A percentile compares a stretch with the other conserved stretches of the same genome.
Evolutionary conservation across 2,888 invertebrate genomes (phyloP).

Genomic region (Drosophila subsilvestris): DNA sequence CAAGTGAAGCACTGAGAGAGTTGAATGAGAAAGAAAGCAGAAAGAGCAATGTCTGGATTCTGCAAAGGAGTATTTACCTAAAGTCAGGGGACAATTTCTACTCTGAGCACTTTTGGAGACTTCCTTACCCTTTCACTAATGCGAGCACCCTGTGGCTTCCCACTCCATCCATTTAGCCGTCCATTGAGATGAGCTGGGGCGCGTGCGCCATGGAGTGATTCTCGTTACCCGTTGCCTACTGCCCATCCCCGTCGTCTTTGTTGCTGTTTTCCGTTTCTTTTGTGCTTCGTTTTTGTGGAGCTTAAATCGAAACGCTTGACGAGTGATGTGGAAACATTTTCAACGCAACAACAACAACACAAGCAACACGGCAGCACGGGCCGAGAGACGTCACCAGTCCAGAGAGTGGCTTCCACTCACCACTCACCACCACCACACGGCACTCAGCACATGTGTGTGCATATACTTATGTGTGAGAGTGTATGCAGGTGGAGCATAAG

Average conservation of each 20-base stretch:
- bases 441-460: conserved; percentile 2
- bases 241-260: conserved; percentile 39
- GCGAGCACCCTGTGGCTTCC: neutral
- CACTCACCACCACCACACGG: conserved; percentile 1
- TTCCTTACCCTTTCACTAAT: too few species aligned
- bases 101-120: too few species aligned
- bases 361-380: conserved; percentile 5
- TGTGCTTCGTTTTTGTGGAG: conserved; percentile 46
- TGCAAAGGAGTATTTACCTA: neutral
- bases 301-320: conserved; percentile 84
- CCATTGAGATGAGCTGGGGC: conserved; percentile 73
- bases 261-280: conserved; percentile 52
- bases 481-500: conserved; percentile 50
- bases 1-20: conserved; percentile 10
- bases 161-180: neutral
- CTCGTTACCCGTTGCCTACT: conserved; percentile 72
- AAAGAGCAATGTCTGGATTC: conserved; percentile 13
- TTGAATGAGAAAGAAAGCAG: neutral
- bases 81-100: too few species aligned
- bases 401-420: conserved; percentile 59
- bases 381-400: conserved; percentile 32
- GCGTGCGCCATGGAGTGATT: conserved; percentile 75
- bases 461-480: conserved; percentile 29
- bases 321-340: conserved; percentile 84
- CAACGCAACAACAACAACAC: conserved; percentile 60